Evolutionary conservation across 2,113 vertebrate genomes (phyloP), one percentile per base, ranked within the genome.

Genomic region (Thinocorus orbignyianus): DNA sequence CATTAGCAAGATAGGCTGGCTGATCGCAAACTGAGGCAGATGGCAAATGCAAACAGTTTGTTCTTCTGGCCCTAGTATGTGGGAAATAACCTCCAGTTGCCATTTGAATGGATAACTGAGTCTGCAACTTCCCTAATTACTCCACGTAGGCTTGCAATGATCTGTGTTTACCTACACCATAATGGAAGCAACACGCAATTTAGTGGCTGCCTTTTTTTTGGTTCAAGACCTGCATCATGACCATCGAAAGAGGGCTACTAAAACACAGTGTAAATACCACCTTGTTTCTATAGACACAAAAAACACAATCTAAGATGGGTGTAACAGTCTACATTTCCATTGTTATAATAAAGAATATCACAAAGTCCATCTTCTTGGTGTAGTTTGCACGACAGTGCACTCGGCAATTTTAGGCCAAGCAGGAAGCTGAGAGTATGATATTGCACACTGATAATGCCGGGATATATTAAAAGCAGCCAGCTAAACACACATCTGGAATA

Each of bases 11-110:
- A 85, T 13, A 54, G 71, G 39, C 26, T 64, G n/a, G 70, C 88
- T 90, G 85, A 88, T 77, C 1, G 0, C 71, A 82, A 78, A 84
- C 81, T 26, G 33, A 93, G 66, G 79, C 90, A 97, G 95, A 96
- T 88, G 90, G 91, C 58, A 94, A 92, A 88, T 2, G 9, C 74
- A 82, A 79, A 62, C 61, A 79, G 85, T 31, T 65, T 83, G 66
- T 95, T 92, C 88, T 92, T 7, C 58, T 93, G 81, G 71, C 74
- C 68, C 48, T 72, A 23, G 9, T 80, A 20, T 10, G 71, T 76
- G 62, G 58, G 62, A 90, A 96, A 92, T 65, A 86, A 92, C 71
- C 74, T 88, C 28, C 88, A 80, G 31, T n/a, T 65, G 62, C 68
- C 77, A 24, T 69, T 65, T 52, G 54, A 80, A 77, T 44, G 52